Conservation (phyloP, 2,888 invertebrate genomes). For the Euphydryas editha region DNA sequence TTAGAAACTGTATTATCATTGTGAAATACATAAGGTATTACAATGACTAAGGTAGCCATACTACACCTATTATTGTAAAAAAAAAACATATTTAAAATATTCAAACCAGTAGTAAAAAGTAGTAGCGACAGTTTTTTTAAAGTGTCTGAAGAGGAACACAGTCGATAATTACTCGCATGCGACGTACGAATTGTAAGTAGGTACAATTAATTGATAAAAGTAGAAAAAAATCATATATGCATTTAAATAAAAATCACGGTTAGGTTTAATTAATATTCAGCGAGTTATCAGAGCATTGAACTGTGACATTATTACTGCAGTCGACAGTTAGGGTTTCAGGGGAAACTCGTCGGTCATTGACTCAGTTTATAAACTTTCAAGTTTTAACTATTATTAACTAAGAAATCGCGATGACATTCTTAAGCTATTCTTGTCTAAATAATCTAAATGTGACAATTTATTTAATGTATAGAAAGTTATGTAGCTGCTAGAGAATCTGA, state of each 20-base stretch:
- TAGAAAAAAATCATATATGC: not conserved
- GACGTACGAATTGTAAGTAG: not conserved
- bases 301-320: conserved; percentile 64
- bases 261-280: conserved; percentile 38
- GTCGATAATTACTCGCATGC: conserved; percentile 4
- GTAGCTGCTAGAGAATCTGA: too few species aligned
- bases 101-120: too few species aligned
- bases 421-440: not conserved
- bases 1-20: not conserved
- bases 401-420: not conserved
- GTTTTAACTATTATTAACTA: not conserved
- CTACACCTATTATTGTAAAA: not conserved
- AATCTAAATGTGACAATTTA: too few species aligned
- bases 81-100: not conserved
- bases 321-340: conserved; percentile 51
- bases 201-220: not conserved
- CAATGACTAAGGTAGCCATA: not conserved
- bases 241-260: conserved; percentile 10
- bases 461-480: too few species aligned
- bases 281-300: conserved; percentile 71
- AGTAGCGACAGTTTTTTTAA: not conserved
- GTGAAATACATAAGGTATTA: not conserved
- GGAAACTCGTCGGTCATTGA: conserved; percentile 29
- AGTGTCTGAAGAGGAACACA: not conserved
- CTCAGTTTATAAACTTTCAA: not conserved